A percentile compares a stretch with the other conserved stretches of the same genome.
phyloP scores from a whole-genome alignment of 2,888 invertebrate species.

The Drosophila anomalipes region DNA sequence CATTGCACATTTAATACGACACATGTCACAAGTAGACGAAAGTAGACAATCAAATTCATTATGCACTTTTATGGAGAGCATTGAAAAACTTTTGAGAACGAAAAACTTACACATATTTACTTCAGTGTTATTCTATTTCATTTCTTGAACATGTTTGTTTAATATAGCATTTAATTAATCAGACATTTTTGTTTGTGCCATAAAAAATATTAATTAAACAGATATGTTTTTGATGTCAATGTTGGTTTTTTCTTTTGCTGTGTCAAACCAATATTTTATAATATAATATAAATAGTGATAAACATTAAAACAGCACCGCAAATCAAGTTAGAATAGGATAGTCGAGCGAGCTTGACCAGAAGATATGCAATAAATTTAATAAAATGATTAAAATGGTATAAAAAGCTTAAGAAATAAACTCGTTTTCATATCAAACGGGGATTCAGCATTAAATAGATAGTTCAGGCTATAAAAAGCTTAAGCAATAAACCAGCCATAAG shows the following conservation, averaged over 20 bases:
- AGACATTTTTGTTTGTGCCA: background rate
- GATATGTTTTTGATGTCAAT: background rate
- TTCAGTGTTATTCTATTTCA: background rate
- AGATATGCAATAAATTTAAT: background rate
- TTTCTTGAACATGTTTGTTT: background rate
- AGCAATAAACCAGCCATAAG: background rate
- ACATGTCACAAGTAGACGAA: background rate
- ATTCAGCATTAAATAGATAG: accelerated
- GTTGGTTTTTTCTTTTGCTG: background rate
- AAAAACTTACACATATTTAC: background rate
- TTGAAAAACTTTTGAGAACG: background rate
- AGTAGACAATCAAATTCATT: background rate
- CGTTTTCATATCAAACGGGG: accelerated
- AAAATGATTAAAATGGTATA: background rate
- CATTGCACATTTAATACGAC: constrained; percentile 11
- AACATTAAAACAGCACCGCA: no score
- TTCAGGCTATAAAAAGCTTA: background rate
- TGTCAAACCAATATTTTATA: background rate
- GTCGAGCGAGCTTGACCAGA: background rate
- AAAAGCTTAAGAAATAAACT: background rate
- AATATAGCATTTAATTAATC: background rate
- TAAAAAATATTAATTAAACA: background rate
- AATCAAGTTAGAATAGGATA: no score
- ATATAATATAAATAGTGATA: background rate
- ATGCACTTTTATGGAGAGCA: no score